A percentile compares a stretch with the other conserved stretches of the same genome.
These are phyloP conservation scores for Notolepis coatsorum DNA, from an alignment of 2,797 vertebrate species.

Conservation along the genomic window DNA sequence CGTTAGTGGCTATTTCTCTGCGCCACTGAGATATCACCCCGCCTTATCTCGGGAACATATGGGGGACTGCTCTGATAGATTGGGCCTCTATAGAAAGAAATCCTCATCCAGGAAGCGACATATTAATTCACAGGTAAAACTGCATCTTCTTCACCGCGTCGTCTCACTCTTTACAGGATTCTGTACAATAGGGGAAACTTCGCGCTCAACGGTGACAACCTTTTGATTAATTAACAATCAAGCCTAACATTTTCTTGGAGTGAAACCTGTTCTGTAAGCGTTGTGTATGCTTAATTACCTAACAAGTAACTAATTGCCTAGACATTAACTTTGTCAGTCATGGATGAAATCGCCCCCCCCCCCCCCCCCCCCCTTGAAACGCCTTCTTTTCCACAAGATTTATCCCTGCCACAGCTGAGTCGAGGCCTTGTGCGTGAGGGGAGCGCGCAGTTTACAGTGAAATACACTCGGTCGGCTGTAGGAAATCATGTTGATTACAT, in stretches of 20 bases:
- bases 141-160: slow-evolving; percentile 22
- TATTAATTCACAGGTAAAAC: slow-evolving; percentile 59
- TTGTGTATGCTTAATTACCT: slow-evolving; percentile 59
- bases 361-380: slow-evolving; percentile 4
- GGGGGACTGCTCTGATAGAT: slow-evolving; percentile 57
- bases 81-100: slow-evolving; percentile 45
- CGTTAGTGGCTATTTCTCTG: slow-evolving; percentile 28
- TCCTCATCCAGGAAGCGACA: slow-evolving; percentile 58
- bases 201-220: slow-evolving; percentile 24
- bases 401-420: slow-evolving; percentile 30
- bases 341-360: slow-evolving; percentile 51
- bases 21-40: slow-evolving; percentile 52
- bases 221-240: slow-evolving; percentile 52
- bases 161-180: slow-evolving; percentile 38
- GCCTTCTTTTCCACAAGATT: slow-evolving; percentile 32
- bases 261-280: slow-evolving; percentile 41
- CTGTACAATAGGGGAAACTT: slow-evolving; percentile 23
- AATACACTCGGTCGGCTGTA: not conserved
- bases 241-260: slow-evolving; percentile 39
- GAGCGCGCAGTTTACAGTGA: slow-evolving; percentile 17
- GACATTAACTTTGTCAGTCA: slow-evolving; percentile 63
- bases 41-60: slow-evolving; percentile 64
- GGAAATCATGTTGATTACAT: slow-evolving; percentile 38
- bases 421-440: slow-evolving; percentile 18
- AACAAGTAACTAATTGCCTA: slow-evolving; percentile 64